These are phyloP conservation scores for Trichoplusia ni DNA, from an alignment of 1,140 invertebrate species.

Conservation along the genomic window DNA sequence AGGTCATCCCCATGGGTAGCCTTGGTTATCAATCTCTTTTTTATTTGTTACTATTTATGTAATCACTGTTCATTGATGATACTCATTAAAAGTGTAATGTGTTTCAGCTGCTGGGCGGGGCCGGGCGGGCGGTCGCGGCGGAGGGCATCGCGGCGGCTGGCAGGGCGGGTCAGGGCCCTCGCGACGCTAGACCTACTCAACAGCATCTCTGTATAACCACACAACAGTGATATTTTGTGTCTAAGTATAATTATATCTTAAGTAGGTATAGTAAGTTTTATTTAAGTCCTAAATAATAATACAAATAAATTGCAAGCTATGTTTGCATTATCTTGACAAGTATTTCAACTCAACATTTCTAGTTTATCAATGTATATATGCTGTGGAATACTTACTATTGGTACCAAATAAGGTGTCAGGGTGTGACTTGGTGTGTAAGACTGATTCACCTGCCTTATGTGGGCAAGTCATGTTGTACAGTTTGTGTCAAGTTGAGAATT, in stretches of 20 bases:
- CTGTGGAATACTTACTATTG: too few species aligned
- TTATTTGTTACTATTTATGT: too few species aligned
- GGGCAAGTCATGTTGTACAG: neutral
- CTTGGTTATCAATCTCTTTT: too few species aligned
- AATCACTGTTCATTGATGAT: neutral
- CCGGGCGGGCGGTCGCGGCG: slow-evolving; percentile 66
- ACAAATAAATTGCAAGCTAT: too few species aligned
- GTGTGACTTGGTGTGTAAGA: too few species aligned
- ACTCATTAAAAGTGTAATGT: neutral
- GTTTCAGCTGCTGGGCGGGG: slow-evolving; percentile 77
- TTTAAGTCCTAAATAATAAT: neutral
- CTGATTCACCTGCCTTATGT: too few species aligned
- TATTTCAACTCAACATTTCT: too few species aligned
- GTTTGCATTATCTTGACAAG: neutral
- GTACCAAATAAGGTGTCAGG: too few species aligned
- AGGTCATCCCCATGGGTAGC: too few species aligned
- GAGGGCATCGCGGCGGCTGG: slow-evolving; percentile 77
- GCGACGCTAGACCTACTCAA: slow-evolving; percentile 49
- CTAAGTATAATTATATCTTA: slow-evolving; percentile 2
- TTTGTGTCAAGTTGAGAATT: neutral
- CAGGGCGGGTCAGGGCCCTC: slow-evolving; percentile 75
- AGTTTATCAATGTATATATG: too few species aligned
- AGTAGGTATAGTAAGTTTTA: neutral
- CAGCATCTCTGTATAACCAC: neutral
- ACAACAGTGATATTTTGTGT: slow-evolving; percentile 10